Base-by-base conservation (phyloP, 1,140 invertebrate species). In the Zophobas morio region DNA sequence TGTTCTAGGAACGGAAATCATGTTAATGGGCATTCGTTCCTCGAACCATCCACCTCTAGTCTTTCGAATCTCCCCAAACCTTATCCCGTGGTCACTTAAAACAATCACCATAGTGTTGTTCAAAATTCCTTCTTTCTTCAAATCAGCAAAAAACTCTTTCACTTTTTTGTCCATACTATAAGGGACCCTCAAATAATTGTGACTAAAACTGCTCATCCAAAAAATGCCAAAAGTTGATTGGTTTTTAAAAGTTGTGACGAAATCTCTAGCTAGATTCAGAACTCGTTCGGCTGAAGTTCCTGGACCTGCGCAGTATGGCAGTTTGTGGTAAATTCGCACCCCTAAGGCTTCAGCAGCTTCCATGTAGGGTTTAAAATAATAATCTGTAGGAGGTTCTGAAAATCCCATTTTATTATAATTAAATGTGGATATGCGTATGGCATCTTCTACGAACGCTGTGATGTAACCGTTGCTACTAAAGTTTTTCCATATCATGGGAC, bases 61-160 rank as follows among this genome's bases (percentile, higher is more conserved):
- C 51, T 91, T 84, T 56, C 94, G 87, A 56, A 96, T 91, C n/a
- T 88, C 84, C 0, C 95, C 95, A 84, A 92, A 96, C 20, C 96
- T 85, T 81, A 95, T 91, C 1, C 96, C 96, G 84, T 98, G 96
- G 82, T 98, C 96, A 81, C 95, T 95, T 75, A 95, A 86, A 37
- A 96, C 91, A 0, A 97, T 83, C 76, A 91, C 86, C 63, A 90
- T 86, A 0, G 90, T 90, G 57, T 91, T 91, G 47, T 92, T 88
- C 72, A 91, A 78, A 0, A 89, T 56, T 46, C 6, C 42, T 46
- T 3, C 42, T 20, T 20, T 20, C 20, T 20, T 20, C 20, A 20
- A 20, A 20, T 20, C 20, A 20, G 20, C 20, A 20, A 20, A 20
- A 20, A 20, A 20, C 20, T 20, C 20, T 20, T 20, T 20, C 20